Evolutionary conservation across 2,888 invertebrate species (phyloP), one percentile per base, ranked within the genome.

Genomic region (Caenorhabditis auriculariae): DNA sequence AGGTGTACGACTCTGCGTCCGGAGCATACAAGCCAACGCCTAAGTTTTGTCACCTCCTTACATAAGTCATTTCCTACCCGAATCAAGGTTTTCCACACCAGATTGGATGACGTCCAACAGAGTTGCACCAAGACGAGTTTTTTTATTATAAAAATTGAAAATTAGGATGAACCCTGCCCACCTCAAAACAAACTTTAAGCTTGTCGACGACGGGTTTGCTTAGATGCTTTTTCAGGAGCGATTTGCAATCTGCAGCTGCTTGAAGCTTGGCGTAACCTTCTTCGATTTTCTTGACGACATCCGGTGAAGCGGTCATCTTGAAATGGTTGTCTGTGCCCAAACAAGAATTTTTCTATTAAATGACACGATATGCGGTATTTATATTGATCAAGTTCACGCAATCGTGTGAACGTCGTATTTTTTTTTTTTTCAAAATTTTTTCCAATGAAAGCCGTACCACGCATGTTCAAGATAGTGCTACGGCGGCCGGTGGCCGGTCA

Each of bases 11-110:
- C 84, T 95, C 93, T 66, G 94, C 93, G 84, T 95, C 95, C 60
- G 94, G 93, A 56, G 94, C 94, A 83, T 95, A 95, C 86, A 95
- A 90, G 83, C 94, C 93, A 65, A 93, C 90, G 79, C 93, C 92
- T 71, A 92, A 17, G 41, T 9, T 7, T 9, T n/a, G 35, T 32
- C 12, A 41, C n/a, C 41, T 9, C 41, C 7, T 12, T 17, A 9
- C n/a, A 41, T 41, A 9, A 17, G 12, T 17, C 38, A 12, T 93
- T 93, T 12, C 65, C 92, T 90, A 80, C 93, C 92, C 70, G 92
- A 92, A 85, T 94, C 93, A 83, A 89, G 88, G 85, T 95, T 94
- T 85, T 91, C 91, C 82, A 91, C 86, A 83, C 92, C 94, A 78
- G 94, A 94, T 85, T 93, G 93, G 83, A 93, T 90, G 82, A 90